Conservation (phyloP, 2,797 vertebrate species). For the Ispidina lecontei region DNA sequence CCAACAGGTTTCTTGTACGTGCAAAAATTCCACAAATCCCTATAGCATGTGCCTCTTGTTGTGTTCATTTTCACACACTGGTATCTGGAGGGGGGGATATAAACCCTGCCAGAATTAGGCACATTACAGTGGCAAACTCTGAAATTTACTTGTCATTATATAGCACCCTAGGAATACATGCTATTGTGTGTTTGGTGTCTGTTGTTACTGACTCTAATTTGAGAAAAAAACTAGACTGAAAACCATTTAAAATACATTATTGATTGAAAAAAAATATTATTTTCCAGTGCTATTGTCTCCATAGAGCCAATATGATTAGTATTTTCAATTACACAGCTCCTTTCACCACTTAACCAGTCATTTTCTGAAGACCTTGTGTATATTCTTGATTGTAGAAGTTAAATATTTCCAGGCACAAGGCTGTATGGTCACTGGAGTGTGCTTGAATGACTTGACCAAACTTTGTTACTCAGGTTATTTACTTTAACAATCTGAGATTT, state of each 20-base stretch:
- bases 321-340: neutral
- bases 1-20: neutral
- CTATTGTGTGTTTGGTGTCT: neutral
- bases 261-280: accelerated
- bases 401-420: too few species aligned
- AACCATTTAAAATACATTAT: neutral
- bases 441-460: too few species aligned
- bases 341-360: neutral
- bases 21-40: neutral
- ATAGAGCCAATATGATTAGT: neutral
- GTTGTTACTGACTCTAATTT: neutral
- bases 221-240: neutral
- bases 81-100: neutral
- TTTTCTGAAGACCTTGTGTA: too few species aligned
- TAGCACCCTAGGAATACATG: neutral
- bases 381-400: too few species aligned
- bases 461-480: too few species aligned
- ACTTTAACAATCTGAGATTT: too few species aligned
- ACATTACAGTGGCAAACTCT: neutral
- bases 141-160: neutral
- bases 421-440: too few species aligned
- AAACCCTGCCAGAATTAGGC: neutral
- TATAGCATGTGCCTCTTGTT: neutral
- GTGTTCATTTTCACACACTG: neutral
- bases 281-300: neutral